Base-by-base conservation (phyloP, 1,140 invertebrate species). In the Harlomillsia oculata region DNA sequence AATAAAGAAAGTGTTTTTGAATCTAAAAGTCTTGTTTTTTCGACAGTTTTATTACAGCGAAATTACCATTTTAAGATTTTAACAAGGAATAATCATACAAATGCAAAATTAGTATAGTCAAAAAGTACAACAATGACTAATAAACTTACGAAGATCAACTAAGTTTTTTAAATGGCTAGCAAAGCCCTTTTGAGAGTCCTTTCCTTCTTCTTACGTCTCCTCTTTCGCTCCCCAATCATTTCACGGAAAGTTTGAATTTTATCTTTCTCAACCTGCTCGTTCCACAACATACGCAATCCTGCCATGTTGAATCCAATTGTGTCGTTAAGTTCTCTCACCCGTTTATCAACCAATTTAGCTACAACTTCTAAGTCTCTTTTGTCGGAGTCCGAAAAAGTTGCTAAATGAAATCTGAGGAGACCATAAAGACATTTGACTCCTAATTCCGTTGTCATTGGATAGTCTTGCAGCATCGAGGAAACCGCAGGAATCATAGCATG, bases 271-370 rank as follows among this genome's bases (percentile, higher is more conserved):
- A 95, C 91, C n/a, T 88, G 74, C 54, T 83, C 75, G 41, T 81
- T 74, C 68, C 87, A 82, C 13, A 90, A 65, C 68, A 88, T 83
- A 50, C 81, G 75, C 62, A 97, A 73, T 0, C 83, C 89, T 69
- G 89, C 83, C 43, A 87, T 71, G 75, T 97, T 98, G 69, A 84
- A 88, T 3, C 90, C 92, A 50, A 92, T 74, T 45, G 80, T 78
- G 73, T 97, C 87, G 80, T 93, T 69, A 59, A 64, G 45, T 11
- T 56, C 37, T 34, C 29, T 53, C 13, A 48, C 34, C 1, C 64
- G 29, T 37, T 39, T 44, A 5, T 55, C 41, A 1, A 52, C 58
- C 11, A 56, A 52, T 8, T 51, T 36, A 9, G 57, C 46, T 5
- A 62, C 36, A 8, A 23, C 34, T 28, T 46, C 34, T 11, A 65